A percentile compares a stretch with the other conserved stretches of the same genome.
Evolutionary conservation across 2,797 vertebrate genomes (phyloP).

Genomic region (Enoplosus armatus): DNA sequence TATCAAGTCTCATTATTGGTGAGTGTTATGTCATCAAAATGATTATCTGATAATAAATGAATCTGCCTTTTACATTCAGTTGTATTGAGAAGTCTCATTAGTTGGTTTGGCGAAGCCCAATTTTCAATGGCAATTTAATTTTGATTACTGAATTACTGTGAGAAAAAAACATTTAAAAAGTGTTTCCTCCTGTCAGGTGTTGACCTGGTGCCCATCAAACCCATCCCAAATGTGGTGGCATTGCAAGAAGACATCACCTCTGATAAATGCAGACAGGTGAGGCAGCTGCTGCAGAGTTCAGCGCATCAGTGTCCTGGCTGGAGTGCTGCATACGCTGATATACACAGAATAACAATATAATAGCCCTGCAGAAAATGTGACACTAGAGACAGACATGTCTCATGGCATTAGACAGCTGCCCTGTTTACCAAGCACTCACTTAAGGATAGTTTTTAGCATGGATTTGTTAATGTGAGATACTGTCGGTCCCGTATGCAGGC

Average conservation of each 20-base stretch:
- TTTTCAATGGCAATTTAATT: neutral
- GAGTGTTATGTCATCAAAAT: conserved; percentile 68
- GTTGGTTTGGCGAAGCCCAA: neutral
- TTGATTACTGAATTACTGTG: neutral
- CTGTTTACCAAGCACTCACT: neutral
- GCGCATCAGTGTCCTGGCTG: neutral
- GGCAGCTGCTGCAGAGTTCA: conserved; percentile 1
- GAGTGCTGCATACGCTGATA: neutral
- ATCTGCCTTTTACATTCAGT: neutral
- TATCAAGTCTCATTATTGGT: conserved; percentile 98
- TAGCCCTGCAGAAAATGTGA: neutral
- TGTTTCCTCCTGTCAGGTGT: conserved; percentile 85
- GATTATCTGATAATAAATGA: neutral
- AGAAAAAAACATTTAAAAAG: neutral
- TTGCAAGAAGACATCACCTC: conserved; percentile 97
- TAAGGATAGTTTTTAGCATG: neutral
- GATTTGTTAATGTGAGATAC: neutral
- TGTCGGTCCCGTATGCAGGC: conserved; percentile 76
- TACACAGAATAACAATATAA: neutral
- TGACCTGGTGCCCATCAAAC: conserved; percentile 94
- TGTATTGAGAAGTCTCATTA: neutral
- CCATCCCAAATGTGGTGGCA: conserved; percentile 92
- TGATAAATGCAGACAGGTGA: conserved; percentile 94
- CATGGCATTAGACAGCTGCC: neutral
- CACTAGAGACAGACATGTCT: neutral